Evolutionary conservation across 2,797 vertebrate genomes (phyloP).

Genomic region (Cheirogaleus major): DNA sequence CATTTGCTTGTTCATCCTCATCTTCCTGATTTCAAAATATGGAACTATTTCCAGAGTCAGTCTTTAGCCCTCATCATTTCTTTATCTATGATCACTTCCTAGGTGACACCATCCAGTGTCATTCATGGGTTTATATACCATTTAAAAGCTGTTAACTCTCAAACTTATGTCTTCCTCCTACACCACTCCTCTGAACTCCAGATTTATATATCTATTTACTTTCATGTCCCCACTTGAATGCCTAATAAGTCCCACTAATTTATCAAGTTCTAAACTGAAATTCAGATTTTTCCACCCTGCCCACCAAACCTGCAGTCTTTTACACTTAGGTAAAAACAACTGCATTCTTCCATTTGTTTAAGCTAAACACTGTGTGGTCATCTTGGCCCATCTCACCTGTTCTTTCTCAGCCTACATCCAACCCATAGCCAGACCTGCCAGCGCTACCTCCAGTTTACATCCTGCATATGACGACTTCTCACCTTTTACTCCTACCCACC

Average conservation of each 20-base stretch:
- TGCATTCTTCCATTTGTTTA: background rate
- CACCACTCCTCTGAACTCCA: background rate
- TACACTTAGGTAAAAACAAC: background rate
- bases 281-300: background rate
- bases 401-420: background rate
- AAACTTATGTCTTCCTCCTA: background rate
- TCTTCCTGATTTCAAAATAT: background rate
- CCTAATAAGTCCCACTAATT: background rate
- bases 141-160: background rate
- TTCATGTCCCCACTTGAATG: background rate
- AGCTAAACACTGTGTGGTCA: background rate
- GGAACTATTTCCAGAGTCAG: background rate
- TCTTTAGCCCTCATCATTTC: background rate
- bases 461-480: background rate
- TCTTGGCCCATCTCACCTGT: background rate
- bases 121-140: background rate
- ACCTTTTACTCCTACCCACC: background rate
- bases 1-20: background rate
- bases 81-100: background rate
- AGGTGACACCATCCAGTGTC: background rate
- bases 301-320: background rate
- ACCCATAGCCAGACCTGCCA: background rate
- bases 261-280: background rate
- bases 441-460: background rate
- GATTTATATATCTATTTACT: background rate